These are phyloP conservation scores for Dromiciops gliroides DNA, from an alignment of 2,113 vertebrate species.

Conservation along the genomic window DNA sequence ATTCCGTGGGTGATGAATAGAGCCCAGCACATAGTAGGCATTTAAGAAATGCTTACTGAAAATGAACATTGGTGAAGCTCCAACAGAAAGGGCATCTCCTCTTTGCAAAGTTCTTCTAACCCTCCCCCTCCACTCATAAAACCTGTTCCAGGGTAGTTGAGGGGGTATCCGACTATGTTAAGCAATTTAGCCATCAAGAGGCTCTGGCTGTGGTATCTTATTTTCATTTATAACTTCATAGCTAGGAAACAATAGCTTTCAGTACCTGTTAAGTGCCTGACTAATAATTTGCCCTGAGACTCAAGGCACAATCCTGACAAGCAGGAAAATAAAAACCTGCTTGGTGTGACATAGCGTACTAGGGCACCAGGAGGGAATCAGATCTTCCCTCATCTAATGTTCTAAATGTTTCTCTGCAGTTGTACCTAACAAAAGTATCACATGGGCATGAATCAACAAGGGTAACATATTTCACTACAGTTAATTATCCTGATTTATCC, in stretches of 20 bases:
- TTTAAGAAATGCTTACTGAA: background rate
- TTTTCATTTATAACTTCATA: conserved; percentile 73
- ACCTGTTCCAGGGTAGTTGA: background rate
- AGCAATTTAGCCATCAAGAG: conserved; percentile 16
- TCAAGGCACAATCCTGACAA: conserved; percentile 52
- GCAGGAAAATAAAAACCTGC: conserved; percentile 50
- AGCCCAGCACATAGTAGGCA: background rate
- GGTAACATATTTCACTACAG: conserved; percentile 85
- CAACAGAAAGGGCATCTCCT: background rate
- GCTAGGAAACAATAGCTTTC: conserved; percentile 64
- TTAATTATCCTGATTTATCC: conserved; percentile 89
- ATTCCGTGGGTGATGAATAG: background rate
- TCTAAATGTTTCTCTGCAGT: conserved; percentile 39
- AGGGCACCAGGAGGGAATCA: conserved; percentile 58
- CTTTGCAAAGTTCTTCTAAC: background rate
- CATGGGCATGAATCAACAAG: conserved; percentile 64
- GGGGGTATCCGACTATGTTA: background rate
- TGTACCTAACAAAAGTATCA: conserved; percentile 58
- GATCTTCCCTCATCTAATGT: conserved; percentile 57
- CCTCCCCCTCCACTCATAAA: too few relatives aligned
- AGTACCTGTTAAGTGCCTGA: conserved; percentile 66
- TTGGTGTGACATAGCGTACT: conserved; percentile 35
- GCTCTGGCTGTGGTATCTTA: conserved; percentile 2
- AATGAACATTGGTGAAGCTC: background rate
- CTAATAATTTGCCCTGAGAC: conserved; percentile 57